phyloP scores from a whole-genome alignment of 1,140 invertebrate species.

The Calephelis nemesis region DNA sequence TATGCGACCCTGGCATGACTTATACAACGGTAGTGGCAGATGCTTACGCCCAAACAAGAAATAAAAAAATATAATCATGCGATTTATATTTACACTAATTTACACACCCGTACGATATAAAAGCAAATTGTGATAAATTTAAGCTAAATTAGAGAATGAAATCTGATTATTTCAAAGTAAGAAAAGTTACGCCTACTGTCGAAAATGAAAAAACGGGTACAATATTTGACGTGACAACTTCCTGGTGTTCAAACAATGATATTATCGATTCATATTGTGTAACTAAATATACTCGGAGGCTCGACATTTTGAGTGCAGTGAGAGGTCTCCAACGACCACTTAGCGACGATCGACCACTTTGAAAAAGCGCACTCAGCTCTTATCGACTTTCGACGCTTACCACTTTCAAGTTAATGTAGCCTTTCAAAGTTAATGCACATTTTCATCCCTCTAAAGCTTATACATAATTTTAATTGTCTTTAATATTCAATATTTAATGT shows the following conservation, averaged over 20 bases:
- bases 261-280: conserved; percentile 18
- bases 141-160: no score
- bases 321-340: conserved; percentile 51
- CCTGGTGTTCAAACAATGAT: background rate
- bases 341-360: conserved; percentile 56
- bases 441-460: conserved; percentile 17
- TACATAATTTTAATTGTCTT: conserved; percentile 1
- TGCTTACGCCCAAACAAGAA: no score
- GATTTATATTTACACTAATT: no score
- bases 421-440: conserved; percentile 8
- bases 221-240: background rate
- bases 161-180: no score
- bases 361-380: conserved; percentile 55
- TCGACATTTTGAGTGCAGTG: conserved; percentile 7
- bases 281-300: conserved; percentile 15
- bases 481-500: no score
- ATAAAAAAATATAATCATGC: no score
- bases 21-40: no score
- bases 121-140: no score
- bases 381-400: conserved; percentile 55
- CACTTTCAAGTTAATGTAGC: conserved; percentile 34
- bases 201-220: no score
- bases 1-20: no score
- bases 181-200: no score
- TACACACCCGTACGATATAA: no score